Percentiles rank a stretch among this genome's conserved stretches.
Conservation (phyloP, 2,797 vertebrate species). For the Trachops cirrhosus region DNA sequence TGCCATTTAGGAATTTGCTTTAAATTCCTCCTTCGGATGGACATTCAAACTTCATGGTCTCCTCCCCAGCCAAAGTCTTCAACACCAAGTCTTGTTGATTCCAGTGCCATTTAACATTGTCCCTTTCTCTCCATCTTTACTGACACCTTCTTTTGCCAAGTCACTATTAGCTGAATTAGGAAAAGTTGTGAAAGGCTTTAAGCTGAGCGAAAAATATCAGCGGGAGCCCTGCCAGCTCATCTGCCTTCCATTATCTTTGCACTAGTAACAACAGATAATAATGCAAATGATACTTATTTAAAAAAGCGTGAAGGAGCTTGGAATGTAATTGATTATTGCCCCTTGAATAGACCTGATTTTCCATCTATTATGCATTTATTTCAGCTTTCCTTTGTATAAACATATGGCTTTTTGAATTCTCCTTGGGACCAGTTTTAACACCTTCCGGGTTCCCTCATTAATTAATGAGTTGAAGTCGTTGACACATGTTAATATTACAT, state of each 20-base stretch:
- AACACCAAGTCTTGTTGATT: not conserved
- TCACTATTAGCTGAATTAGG: not conserved
- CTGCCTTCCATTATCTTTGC: not conserved
- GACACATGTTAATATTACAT: not conserved
- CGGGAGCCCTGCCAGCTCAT: not conserved
- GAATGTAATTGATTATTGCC: not conserved
- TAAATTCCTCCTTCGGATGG: not conserved
- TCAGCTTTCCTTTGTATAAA: not conserved
- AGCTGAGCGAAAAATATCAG: not conserved
- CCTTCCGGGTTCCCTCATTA: not conserved
- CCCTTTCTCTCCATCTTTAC: not conserved
- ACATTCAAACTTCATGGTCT: not conserved
- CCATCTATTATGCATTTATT: not conserved
- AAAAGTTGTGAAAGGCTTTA: not conserved
- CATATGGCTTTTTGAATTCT: not conserved
- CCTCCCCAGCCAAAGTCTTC: not conserved
- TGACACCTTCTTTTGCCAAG: not conserved
- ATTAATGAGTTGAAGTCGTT: slow-evolving; percentile 35
- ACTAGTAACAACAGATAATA: not conserved
- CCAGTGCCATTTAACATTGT: not conserved
- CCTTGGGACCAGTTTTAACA: not conserved
- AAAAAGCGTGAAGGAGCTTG: not conserved
- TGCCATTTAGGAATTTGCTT: slow-evolving; percentile 14
- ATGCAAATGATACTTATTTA: not conserved
- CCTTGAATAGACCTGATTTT: not conserved